Evolutionary conservation across 2,888 invertebrate genomes (phyloP).

Genomic region (Amblyjoppa fuscipennis): DNA sequence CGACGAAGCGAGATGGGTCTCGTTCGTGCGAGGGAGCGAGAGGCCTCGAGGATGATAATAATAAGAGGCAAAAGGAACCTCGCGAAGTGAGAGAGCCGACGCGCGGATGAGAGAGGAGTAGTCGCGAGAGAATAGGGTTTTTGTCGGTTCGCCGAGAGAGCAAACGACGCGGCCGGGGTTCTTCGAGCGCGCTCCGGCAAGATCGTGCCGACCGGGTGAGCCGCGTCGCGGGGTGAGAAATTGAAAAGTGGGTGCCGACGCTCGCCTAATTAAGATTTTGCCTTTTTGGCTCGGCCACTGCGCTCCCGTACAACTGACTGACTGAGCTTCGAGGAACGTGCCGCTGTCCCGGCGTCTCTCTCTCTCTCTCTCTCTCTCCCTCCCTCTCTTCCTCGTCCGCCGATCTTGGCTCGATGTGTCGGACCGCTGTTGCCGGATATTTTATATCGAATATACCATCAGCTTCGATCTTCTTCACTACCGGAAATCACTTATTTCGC

Average conservation of each 20-base stretch:
- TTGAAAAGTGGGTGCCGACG: slow-evolving; percentile 74
- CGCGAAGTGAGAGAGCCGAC: slow-evolving; percentile 25
- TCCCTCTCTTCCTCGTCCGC: slow-evolving; percentile 2
- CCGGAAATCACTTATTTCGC: no score
- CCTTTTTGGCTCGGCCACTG: slow-evolving; percentile 50
- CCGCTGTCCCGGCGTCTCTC: slow-evolving; percentile 8
- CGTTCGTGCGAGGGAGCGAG: slow-evolving; percentile 19
- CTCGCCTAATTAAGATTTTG: slow-evolving; percentile 74
- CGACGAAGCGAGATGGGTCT: neutral
- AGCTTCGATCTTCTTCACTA: neutral
- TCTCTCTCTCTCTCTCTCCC: slow-evolving; percentile 12
- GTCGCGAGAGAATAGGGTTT: slow-evolving; percentile 55
- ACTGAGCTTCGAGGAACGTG: slow-evolving; percentile 48
- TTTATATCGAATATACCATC: neutral
- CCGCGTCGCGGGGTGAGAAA: slow-evolving; percentile 72
- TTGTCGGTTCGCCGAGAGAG: slow-evolving; percentile 53
- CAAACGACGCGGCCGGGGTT: slow-evolving; percentile 62
- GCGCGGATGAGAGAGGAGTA: slow-evolving; percentile 20
- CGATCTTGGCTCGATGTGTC: no score
- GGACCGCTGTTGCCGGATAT: neutral
- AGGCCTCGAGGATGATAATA: neutral
- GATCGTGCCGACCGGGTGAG: slow-evolving; percentile 35
- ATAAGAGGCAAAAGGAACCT: slow-evolving; percentile 15
- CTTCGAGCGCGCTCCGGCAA: slow-evolving; percentile 31
- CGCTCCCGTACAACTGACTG: slow-evolving; percentile 20